A percentile compares a stretch with the other conserved stretches of the same genome.
These are phyloP conservation scores for Carposina sasakii DNA, from an alignment of 1,140 invertebrate species.

Conservation along the genomic window DNA sequence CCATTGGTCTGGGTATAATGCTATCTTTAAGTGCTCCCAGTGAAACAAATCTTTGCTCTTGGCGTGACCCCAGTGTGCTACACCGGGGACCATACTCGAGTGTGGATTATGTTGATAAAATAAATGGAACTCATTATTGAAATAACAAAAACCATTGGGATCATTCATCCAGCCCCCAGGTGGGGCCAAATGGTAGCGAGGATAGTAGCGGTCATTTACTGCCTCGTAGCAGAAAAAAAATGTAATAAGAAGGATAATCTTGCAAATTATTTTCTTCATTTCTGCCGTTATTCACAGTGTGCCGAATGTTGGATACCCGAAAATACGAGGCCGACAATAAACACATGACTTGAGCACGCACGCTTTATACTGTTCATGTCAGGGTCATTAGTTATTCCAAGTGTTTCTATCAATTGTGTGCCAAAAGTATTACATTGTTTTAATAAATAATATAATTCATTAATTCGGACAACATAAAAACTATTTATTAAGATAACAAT, in stretches of 20 bases:
- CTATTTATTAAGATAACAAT: no score
- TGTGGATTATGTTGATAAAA: conserved; percentile 61
- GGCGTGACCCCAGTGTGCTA: conserved; percentile 57
- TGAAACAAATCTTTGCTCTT: conserved; percentile 49
- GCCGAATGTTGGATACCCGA: no score
- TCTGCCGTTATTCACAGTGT: neutral
- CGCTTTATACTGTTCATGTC: no score
- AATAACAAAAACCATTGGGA: conserved; percentile 60
- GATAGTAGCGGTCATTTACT: conserved; percentile 32
- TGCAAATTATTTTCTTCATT: neutral
- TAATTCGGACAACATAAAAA: no score
- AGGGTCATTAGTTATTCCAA: no score
- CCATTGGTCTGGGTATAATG: conserved; percentile 47
- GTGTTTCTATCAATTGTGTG: no score
- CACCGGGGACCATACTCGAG: conserved; percentile 30
- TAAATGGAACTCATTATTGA: conserved; percentile 47
- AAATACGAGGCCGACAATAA: no score
- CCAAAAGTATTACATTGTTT: no score
- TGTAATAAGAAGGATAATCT: no score
- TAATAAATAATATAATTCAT: no score
- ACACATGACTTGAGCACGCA: no score
- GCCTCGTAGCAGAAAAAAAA: no score
- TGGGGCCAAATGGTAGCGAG: conserved; percentile 47
- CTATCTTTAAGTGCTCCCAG: conserved; percentile 54
- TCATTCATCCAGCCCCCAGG: conserved; percentile 64